Base-by-base conservation (phyloP, 1,140 invertebrate genomes). In the Pygmarrhopalites habei region DNA sequence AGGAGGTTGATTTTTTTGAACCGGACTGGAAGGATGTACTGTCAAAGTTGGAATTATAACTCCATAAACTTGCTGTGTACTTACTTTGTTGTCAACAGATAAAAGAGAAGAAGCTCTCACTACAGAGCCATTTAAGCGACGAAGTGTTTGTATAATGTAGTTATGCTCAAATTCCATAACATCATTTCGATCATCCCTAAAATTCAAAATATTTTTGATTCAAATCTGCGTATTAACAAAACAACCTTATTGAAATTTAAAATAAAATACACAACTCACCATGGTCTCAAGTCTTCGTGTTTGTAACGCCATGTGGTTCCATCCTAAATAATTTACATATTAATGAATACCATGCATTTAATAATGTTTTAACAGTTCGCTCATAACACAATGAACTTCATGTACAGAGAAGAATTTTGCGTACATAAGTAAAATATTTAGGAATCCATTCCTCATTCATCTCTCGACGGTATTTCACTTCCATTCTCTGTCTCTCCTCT, bases 181-280 rank as follows among this genome's bases (percentile, higher is more conserved):
- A 77, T 92, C 89, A 72, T 90, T 90, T 60, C 85, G 79, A 1
- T 83, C 82, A 78, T 92, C 88, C 89, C n/a, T n/a, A n/a, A n/a
- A n/a, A n/a, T n/a, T n/a, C n/a, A n/a, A n/a, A n/a, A n/a, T n/a
- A n/a, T n/a, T n/a, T n/a, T n/a, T n/a, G n/a, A n/a, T n/a, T n/a
- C n/a, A n/a, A n/a, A n/a, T n/a, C n/a, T n/a, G n/a, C n/a, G n/a
- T n/a, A n/a, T n/a, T n/a, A n/a, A n/a, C n/a, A n/a, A n/a, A n/a
- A n/a, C n/a, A n/a, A n/a, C n/a, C n/a, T n/a, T n/a, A n/a, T n/a
- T n/a, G n/a, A n/a, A n/a, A n/a, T n/a, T n/a, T n/a, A n/a, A n/a
- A n/a, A n/a, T n/a, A n/a, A n/a, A n/a, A n/a, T n/a, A n/a, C n/a
- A n/a, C n/a, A n/a, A n/a, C n/a, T n/a, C n/a, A n/a, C n/a, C 89